phyloP scores from a whole-genome alignment of 2,113 vertebrate genomes.

The Tupaia chinensis region DNA sequence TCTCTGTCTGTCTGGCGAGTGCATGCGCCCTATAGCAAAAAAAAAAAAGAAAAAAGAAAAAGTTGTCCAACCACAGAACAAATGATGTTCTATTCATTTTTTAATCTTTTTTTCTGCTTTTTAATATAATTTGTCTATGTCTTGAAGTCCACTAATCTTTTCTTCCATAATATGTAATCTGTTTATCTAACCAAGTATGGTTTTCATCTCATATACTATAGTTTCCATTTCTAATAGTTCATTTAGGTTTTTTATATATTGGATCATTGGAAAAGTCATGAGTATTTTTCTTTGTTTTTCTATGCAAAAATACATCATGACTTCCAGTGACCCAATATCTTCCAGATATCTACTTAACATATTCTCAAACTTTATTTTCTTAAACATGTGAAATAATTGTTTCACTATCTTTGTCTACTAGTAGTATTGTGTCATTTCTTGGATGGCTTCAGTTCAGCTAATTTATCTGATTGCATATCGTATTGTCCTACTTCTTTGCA shows the following conservation, averaged over 20 bases:
- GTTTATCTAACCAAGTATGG: neutral
- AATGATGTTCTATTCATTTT: neutral
- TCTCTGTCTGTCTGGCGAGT: no score
- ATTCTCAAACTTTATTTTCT: conserved; percentile 56
- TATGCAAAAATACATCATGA: no score
- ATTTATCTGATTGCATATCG: neutral
- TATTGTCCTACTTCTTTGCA: conserved; percentile 4
- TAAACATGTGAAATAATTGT: conserved; percentile 22
- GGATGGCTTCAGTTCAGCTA: neutral
- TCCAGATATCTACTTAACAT: conserved; percentile 1
- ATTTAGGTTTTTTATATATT: neutral
- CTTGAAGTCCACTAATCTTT: neutral
- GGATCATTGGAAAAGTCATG: no score
- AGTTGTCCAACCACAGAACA: neutral
- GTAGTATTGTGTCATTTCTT: neutral
- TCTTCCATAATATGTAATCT: neutral
- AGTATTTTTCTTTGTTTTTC: no score
- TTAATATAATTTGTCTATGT: conserved; percentile 3
- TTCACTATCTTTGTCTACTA: neutral
- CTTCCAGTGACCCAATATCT: neutral
- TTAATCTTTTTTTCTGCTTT: neutral
- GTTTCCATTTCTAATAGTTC: conserved; percentile 23
- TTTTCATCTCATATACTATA: neutral
- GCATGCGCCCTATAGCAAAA: no score
- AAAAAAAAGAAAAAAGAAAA: no score